Evolutionary conservation across 2,113 vertebrate genomes (phyloP), one percentile per base, ranked within the genome.

Genomic region (Lagopus leucura): DNA sequence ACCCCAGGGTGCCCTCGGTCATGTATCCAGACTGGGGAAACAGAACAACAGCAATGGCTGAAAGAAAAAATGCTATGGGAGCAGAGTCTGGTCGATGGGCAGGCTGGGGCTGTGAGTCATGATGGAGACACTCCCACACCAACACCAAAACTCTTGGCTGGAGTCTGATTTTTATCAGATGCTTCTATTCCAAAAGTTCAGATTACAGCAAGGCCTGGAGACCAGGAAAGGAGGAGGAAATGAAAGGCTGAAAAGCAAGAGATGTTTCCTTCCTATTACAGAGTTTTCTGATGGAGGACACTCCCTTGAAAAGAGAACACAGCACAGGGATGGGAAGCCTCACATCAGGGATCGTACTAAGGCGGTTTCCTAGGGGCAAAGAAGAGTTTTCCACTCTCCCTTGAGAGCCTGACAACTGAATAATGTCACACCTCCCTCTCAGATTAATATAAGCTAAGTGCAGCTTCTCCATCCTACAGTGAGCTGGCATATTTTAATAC

Each of bases 141-240:
- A 66, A 67, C 85, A 81, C 40, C 61, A 73, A 69, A 81, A 74
- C 71, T 19, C 64, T 43, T 20, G 18, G 60, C 64, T 54, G 50
- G 34, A 93, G 79, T 34, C 64, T 72, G 88, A 78, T 52, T 88
- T 73, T 75, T 60, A 93, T 91, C 87, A 88, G 52, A 58, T 13
- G 0, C 89, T 96, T 76, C 55, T 63, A 91, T 86, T 82, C 82
- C 79, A 70, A 47, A 72, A 80, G 71, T 40, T 89, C 55, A 86
- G 86, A 55, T 55, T 38, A 74, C 1, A 66, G 58, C 58, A 67
- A 74, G 52, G 82, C 27, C 60, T 24, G 55, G 57, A 76, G 75
- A 93, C 34, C 61, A 94, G 82, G 80, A 83, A 91, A 92, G n/a
- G 52, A 78, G 47, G 42, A 96, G 66, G 76, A 88, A 96, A 89